A percentile compares a stretch with the other conserved stretches of the same genome.
phyloP scores from a whole-genome alignment of 53 echinoderm and acorn worm genomes.

The Zoroaster sp. region DNA sequence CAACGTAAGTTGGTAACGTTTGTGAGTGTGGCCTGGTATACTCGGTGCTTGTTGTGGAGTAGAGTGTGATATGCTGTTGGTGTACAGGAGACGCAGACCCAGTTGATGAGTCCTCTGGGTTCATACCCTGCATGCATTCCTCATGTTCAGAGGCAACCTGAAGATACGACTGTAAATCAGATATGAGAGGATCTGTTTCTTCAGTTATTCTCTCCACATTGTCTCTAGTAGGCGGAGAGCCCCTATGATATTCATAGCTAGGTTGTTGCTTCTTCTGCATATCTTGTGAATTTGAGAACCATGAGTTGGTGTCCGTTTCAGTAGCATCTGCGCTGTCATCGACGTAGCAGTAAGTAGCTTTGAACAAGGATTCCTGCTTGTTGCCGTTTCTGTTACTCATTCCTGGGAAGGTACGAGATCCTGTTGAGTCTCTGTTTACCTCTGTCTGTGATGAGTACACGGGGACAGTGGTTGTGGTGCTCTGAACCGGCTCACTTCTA shows the following conservation, averaged over 20 bases:
- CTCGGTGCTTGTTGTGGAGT: background rate
- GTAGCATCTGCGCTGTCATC: constrained; percentile 5
- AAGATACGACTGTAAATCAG: constrained; percentile 24
- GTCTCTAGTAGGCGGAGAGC: constrained; percentile 59
- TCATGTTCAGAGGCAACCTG: constrained; percentile 25
- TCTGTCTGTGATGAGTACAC: background rate
- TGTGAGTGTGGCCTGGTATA: background rate
- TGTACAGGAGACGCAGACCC: constrained; percentile 31
- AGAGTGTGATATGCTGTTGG: background rate
- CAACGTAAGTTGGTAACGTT: background rate
- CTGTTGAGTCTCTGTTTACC: background rate
- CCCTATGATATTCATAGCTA: constrained; percentile 28
- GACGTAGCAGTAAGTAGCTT: constrained; percentile 19
- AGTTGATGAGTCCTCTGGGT: constrained; percentile 23
- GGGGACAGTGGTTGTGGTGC: background rate
- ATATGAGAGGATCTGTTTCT: constrained; percentile 29
- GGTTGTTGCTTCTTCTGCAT: background rate
- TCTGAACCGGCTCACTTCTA: background rate
- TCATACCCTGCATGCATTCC: constrained; percentile 16
- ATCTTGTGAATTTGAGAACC: background rate
- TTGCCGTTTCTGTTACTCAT: constrained; percentile 1
- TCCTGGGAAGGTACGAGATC: constrained; percentile 34
- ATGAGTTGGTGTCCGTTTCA: constrained; percentile 18
- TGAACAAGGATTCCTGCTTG: background rate
- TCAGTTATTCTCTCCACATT: constrained; percentile 19